A percentile compares a stretch with the other conserved stretches of the same genome.
phyloP scores from a whole-genome alignment of 2,888 invertebrate species.

The Cantharis rufa region DNA sequence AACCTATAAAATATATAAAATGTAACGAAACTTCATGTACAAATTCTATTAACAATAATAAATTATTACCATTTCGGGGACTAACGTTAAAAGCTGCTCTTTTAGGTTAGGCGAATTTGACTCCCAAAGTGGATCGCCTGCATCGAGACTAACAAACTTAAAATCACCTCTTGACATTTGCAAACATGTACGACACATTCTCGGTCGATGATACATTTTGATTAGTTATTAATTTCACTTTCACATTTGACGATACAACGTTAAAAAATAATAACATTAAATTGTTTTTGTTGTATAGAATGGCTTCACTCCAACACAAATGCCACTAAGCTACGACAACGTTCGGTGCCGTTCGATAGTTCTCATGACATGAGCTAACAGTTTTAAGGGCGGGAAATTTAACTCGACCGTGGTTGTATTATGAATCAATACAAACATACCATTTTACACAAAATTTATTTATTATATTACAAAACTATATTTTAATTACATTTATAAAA shows the following conservation, averaged over 20 bases:
- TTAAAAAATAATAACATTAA: conserved; percentile 4
- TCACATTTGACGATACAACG: background rate
- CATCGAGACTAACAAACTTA: conserved; percentile 27
- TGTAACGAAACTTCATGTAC: background rate
- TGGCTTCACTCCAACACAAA: background rate
- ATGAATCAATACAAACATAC: background rate
- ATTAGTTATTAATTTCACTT: conserved; percentile 8
- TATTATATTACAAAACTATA: background rate
- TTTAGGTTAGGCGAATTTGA: conserved; percentile 30
- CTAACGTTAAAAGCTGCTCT: conserved; percentile 17
- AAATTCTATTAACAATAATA: background rate
- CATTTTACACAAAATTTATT: background rate
- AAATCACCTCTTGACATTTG: conserved; percentile 29
- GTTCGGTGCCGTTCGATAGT: conserved; percentile 8
- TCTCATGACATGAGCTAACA: background rate
- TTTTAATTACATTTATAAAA: background rate
- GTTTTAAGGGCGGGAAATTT: background rate
- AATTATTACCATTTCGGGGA: conserved; percentile 28
- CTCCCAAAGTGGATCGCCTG: conserved; percentile 25
- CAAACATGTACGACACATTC: conserved; percentile 27
- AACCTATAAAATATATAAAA: background rate
- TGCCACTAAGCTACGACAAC: background rate
- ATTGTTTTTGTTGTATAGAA: conserved; percentile 11
- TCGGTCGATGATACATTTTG: conserved; percentile 26
- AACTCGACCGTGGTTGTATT: background rate